These are phyloP conservation scores for Furnarius figulus DNA, from an alignment of 2,113 vertebrate species.

Conservation along the genomic window DNA sequence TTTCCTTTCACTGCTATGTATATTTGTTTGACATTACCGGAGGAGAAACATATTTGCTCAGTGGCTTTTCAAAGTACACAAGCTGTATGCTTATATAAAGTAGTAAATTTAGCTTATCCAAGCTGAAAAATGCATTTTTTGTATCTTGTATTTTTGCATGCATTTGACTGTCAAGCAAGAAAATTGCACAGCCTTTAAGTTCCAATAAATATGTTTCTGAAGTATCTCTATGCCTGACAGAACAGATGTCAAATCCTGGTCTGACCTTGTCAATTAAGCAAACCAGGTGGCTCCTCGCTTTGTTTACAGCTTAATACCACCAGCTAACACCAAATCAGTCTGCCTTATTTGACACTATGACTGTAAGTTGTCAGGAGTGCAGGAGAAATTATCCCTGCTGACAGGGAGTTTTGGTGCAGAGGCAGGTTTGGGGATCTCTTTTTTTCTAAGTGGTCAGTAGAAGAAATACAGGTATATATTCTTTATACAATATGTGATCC, in stretches of 20 bases:
- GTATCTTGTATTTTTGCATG: not conserved
- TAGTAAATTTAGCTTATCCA: not conserved
- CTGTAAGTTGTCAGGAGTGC: not conserved
- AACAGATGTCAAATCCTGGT: not conserved
- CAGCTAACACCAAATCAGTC: not conserved
- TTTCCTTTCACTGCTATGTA: not conserved
- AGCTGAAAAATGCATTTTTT: not conserved
- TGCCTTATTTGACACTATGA: not conserved
- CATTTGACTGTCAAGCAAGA: not conserved
- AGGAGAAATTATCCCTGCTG: not conserved
- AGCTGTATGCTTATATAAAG: not conserved
- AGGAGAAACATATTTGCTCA: not conserved
- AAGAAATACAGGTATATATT: not conserved
- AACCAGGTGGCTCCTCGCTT: not conserved
- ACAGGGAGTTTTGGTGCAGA: not conserved
- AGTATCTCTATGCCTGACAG: not conserved
- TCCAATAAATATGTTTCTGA: constrained; percentile 4
- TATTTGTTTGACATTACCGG: not conserved
- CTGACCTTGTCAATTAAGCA: not conserved
- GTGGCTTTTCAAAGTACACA: not conserved
- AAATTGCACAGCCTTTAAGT: not conserved
- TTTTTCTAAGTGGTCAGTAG: not conserved
- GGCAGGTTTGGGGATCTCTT: not conserved
- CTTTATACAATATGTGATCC: not conserved
- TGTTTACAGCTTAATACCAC: not conserved